Base-by-base conservation (phyloP, 2,113 vertebrate genomes). In the Dunckerocampus dactyliophorus region DNA sequence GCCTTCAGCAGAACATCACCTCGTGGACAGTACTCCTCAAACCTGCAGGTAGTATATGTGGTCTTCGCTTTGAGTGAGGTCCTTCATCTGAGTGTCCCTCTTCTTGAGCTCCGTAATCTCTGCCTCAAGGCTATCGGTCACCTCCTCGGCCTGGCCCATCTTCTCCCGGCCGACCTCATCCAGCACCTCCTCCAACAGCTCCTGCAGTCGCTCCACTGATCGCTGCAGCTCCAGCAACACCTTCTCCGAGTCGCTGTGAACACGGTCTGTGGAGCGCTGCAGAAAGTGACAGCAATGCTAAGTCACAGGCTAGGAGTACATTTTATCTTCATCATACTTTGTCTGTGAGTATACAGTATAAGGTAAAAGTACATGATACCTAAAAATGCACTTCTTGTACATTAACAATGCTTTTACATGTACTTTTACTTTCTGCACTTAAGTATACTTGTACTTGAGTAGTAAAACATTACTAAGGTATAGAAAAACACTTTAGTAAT, bases 1-100 rank as follows among this genome's bases (percentile, higher is more conserved):
- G 19, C 8, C 2, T 51, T 2, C 7, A n/a, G 21, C 43, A 24
- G 39, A n/a, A 22, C 16, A 16, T 47, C 24, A 50, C 19, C 24
- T 15, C 19, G 5, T 34, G 11, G 17, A 34, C 22, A 16, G 8
- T n/a, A 24, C 15, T 8, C 15, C 54, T 42, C 54, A 8, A 42
- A 92, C 90, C 87, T 89, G 78, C 43, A 92, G 76, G 19, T 88
- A 92, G 65, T 87, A 59, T 65, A 92, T 91, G 70, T 91, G 76
- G 72, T 92, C 91, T 21, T 89, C 84, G 3, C 88, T 88, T 14
- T 45, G 39, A 7, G 42, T 71, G 65, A 92, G 59, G 20, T 89
- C 83, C 66, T 82, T 91, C 74, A 90, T 85, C 64, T 89, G 83
- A 0, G 11, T 21, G 20, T 87, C 89, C 48, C 87, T 89, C 59